Evolutionary conservation across 2,888 invertebrate genomes (phyloP).

Genomic region (Scotopteryx bipunctaria): DNA sequence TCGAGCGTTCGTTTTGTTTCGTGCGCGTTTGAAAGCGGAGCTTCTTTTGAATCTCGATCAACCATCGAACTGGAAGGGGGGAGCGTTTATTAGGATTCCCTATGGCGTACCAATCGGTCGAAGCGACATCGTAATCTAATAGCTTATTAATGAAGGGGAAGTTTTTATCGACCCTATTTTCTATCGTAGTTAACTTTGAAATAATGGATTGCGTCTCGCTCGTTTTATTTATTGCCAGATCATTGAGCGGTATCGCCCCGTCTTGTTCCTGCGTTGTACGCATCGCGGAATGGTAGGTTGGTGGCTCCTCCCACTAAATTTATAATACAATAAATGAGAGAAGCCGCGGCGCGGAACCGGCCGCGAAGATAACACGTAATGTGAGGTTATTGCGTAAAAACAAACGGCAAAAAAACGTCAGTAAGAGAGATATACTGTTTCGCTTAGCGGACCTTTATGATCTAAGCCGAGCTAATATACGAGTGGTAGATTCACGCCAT

Average conservation of each 20-base stretch:
- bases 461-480: slow-evolving; percentile 66
- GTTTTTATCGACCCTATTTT: slow-evolving; percentile 76
- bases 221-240: slow-evolving; percentile 60
- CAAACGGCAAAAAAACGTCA: slow-evolving; percentile 73
- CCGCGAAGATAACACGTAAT: slow-evolving; percentile 72
- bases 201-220: slow-evolving; percentile 67
- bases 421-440: slow-evolving; percentile 69
- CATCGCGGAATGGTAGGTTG: slow-evolving; percentile 71
- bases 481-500: slow-evolving; percentile 66
- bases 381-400: slow-evolving; percentile 75
- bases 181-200: slow-evolving; percentile 77
- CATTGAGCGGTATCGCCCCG: slow-evolving; percentile 62
- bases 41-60: slow-evolving; percentile 82
- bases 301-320: slow-evolving; percentile 80
- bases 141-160: slow-evolving; percentile 82
- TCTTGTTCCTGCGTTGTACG: slow-evolving; percentile 65
- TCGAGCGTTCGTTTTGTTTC: slow-evolving; percentile 79
- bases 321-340: slow-evolving; percentile 79
- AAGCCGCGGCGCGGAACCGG: slow-evolving; percentile 69
- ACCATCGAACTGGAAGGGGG: slow-evolving; percentile 80
- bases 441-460: slow-evolving; percentile 69
- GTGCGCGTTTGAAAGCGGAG: slow-evolving; percentile 73
- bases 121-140: slow-evolving; percentile 80
- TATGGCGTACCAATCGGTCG: slow-evolving; percentile 79
- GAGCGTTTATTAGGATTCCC: slow-evolving; percentile 81